Conservation (phyloP, 1,140 invertebrate genomes). For the Thrips palmi region DNA sequence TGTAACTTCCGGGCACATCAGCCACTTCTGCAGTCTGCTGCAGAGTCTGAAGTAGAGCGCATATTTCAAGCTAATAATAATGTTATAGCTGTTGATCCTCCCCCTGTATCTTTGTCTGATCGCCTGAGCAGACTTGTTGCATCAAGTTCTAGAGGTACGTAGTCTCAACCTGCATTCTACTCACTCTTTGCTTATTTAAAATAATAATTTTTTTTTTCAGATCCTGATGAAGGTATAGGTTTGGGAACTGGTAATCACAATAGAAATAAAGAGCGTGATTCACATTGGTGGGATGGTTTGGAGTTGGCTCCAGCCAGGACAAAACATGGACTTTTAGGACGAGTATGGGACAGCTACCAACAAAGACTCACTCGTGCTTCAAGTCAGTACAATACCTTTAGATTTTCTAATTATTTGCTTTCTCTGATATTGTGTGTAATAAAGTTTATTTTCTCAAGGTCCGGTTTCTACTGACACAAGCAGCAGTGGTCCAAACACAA, state of each 20-base stretch:
- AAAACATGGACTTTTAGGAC: conserved; percentile 38
- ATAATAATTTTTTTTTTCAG: conserved; percentile 18
- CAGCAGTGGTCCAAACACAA: too few relatives aligned
- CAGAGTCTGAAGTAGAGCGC: conserved; percentile 16
- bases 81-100: conserved; percentile 36
- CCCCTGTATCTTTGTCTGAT: conserved; percentile 43
- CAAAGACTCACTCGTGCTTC: too few relatives aligned
- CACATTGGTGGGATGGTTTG: conserved; percentile 51
- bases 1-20: conserved; percentile 43
- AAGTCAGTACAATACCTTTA: too few relatives aligned
- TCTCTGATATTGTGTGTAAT: too few relatives aligned
- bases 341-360: conserved; percentile 14
- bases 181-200: neutral
- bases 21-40: conserved; percentile 18
- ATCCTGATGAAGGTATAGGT: conserved; percentile 25
- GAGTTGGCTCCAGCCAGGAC: conserved; percentile 37
- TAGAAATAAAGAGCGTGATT: conserved; percentile 23
- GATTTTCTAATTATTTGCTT: too few relatives aligned
- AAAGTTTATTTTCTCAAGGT: too few relatives aligned
- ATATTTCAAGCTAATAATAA: conserved; percentile 33
- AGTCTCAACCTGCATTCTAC: conserved; percentile 16
- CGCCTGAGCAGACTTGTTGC: conserved; percentile 40
- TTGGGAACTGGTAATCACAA: conserved; percentile 29
- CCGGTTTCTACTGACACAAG: too few relatives aligned
- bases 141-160: conserved; percentile 26